A percentile compares a stretch with the other conserved stretches of the same genome.
phyloP scores from a whole-genome alignment of 1,140 invertebrate species.

The Augochlora pura region DNA sequence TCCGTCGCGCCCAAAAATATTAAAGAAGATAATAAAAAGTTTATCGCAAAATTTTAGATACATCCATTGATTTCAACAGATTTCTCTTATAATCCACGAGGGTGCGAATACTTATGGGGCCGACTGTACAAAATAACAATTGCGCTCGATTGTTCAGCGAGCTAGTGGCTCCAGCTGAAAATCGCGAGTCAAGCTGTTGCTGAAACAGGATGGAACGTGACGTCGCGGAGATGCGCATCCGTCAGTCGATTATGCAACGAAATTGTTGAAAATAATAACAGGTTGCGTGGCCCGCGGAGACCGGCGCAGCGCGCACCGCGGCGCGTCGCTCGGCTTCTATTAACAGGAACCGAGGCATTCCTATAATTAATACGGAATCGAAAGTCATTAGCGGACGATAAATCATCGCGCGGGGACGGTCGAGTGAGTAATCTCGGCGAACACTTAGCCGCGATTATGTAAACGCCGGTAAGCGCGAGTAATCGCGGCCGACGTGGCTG shows the following conservation, averaged over 20 bases:
- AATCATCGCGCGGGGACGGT: slow-evolving; percentile 55
- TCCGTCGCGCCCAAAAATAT: too few relatives aligned
- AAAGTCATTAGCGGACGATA: slow-evolving; percentile 62
- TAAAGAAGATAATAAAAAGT: too few relatives aligned
- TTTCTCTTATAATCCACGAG: too few relatives aligned
- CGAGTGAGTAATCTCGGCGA: slow-evolving; percentile 51
- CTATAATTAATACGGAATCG: slow-evolving; percentile 62
- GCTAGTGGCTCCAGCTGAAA: background rate
- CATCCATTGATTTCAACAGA: too few relatives aligned
- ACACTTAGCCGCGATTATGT: slow-evolving; percentile 62
- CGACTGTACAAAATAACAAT: too few relatives aligned
- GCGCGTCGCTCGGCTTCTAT: slow-evolving; percentile 9
- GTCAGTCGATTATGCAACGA: slow-evolving; percentile 17
- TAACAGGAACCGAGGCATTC: slow-evolving; percentile 31
- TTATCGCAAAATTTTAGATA: too few relatives aligned
- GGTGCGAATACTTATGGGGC: too few relatives aligned
- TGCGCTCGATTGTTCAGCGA: too few relatives aligned
- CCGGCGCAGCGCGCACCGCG: background rate
- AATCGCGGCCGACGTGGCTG: slow-evolving; percentile 38
- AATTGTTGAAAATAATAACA: slow-evolving; percentile 21
- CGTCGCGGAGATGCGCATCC: background rate
- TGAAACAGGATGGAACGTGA: background rate
- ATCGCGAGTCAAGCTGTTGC: background rate
- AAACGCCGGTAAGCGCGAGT: slow-evolving; percentile 58
- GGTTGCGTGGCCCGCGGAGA: background rate